These are phyloP conservation scores for Streptopelia turtur DNA, from an alignment of 2,797 vertebrate species.

Conservation along the genomic window DNA sequence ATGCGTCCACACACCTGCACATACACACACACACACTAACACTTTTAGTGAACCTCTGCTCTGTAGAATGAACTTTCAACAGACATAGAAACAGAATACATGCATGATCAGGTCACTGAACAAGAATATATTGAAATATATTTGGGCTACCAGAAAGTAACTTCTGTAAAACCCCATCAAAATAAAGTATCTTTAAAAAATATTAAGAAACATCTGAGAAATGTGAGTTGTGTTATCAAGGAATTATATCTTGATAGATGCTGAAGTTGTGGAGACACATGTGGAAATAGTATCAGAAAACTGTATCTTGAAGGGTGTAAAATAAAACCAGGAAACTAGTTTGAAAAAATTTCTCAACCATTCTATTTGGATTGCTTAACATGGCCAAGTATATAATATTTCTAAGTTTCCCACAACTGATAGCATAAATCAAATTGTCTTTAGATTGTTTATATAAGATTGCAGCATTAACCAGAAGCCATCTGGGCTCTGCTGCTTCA, in stretches of 20 bases:
- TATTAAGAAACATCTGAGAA: background rate
- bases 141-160: background rate
- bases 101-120: rapidly evolving
- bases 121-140: background rate
- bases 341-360: background rate
- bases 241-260: background rate
- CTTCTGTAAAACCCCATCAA: background rate
- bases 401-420: background rate
- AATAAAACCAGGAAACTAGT: background rate
- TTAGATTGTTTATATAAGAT: background rate
- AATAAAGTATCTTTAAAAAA: background rate
- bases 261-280: background rate
- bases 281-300: background rate
- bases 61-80: background rate
- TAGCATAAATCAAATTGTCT: background rate
- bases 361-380: background rate
- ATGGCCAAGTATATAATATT: background rate
- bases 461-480: background rate
- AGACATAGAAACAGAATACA: background rate
- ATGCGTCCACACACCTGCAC: background rate
- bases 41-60: background rate
- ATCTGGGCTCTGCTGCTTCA: background rate
- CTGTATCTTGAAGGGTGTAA: background rate
- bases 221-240: background rate
- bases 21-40: background rate